Evolutionary conservation across 2,797 vertebrate genomes (phyloP).

Genomic region (Phaenicophaeus curvirostris): DNA sequence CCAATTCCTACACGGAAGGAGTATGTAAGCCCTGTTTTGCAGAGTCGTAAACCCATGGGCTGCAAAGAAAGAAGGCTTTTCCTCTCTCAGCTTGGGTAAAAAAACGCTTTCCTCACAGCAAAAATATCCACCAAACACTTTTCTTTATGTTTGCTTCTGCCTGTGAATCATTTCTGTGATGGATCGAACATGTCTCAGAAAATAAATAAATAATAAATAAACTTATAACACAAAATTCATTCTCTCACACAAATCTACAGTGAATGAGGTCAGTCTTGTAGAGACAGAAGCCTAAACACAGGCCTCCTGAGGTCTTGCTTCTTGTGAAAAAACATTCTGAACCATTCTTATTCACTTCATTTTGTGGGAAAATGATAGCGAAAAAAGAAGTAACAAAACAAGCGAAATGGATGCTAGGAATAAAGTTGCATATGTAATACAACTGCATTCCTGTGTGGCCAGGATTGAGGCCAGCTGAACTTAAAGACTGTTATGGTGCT

Average conservation of each 20-base stretch:
- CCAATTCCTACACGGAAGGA: neutral
- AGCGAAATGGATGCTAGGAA: neutral
- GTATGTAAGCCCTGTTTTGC: neutral
- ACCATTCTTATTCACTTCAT: neutral
- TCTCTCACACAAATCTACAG: neutral
- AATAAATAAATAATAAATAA: neutral
- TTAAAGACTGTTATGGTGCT: neutral
- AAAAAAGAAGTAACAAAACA: neutral
- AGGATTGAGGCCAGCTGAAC: neutral
- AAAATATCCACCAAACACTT: neutral
- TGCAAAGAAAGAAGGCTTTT: neutral
- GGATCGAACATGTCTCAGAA: neutral
- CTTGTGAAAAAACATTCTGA: neutral
- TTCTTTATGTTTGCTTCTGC: neutral
- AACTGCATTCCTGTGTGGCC: neutral
- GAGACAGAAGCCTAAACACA: neutral
- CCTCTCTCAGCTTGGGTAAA: neutral
- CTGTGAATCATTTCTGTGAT: neutral
- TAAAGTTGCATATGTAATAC: neutral
- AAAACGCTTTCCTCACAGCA: neutral
- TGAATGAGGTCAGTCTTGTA: neutral
- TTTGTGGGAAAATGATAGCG: neutral
- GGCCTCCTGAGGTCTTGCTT: neutral
- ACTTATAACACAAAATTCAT: neutral
- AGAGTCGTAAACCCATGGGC: neutral